Percentiles rank a stretch among this genome's conserved stretches.
These are phyloP conservation scores for Tubulanus polymorphus DNA, from an alignment of 2,888 invertebrate genomes.

Conservation along the genomic window DNA sequence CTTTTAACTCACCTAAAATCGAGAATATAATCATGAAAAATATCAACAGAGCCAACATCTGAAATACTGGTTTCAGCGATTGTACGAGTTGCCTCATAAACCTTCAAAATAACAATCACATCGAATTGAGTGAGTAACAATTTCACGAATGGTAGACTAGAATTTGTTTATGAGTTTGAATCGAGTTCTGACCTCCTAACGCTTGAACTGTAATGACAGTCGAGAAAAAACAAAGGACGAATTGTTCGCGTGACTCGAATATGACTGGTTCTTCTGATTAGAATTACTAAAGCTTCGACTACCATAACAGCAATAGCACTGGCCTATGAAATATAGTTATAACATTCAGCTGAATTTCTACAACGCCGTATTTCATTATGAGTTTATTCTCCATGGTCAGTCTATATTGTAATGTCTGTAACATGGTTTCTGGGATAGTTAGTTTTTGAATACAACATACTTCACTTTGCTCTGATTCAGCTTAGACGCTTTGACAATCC, in stretches of 20 bases:
- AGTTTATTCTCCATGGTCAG: not conserved
- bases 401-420: not conserved
- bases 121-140: too few species aligned
- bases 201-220: conserved; percentile 78
- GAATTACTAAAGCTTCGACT: conserved; percentile 73
- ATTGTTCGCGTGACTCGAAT: conserved; percentile 82
- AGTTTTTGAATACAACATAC: too few species aligned
- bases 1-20: conserved; percentile 63
- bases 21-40: conserved; percentile 83
- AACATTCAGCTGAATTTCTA: not conserved
- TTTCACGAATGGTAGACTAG: too few species aligned
- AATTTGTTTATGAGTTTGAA: too few species aligned
- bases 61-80: conserved; percentile 79
- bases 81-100: conserved; percentile 69
- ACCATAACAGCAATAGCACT: too few species aligned
- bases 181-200: conserved; percentile 57
- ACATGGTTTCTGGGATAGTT: not conserved
- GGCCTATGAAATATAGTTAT: conserved; percentile 55
- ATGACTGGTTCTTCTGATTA: conserved; percentile 77
- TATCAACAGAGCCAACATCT: conserved; percentile 78
- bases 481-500: too few species aligned
- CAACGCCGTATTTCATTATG: not conserved
- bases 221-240: conserved; percentile 82
- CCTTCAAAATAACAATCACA: too few species aligned
- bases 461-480: too few species aligned